A percentile compares a stretch with the other conserved stretches of the same genome.
Conservation (phyloP, 2,888 invertebrate genomes). For the Lapara coniferarum region DNA sequence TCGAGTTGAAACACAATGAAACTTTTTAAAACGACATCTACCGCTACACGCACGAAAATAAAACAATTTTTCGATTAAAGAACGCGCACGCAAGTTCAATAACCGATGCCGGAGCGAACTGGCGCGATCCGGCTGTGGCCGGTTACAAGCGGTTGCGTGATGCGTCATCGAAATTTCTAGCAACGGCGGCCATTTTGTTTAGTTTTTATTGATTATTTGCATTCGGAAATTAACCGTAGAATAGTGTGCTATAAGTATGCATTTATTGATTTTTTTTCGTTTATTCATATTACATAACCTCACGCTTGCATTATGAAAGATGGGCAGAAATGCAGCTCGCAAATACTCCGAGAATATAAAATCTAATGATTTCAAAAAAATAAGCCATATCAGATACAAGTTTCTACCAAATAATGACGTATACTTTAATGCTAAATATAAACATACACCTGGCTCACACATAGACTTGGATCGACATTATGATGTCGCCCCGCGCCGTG, state of each 20-base stretch:
- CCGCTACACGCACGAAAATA: conserved; percentile 12
- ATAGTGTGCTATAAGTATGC: neutral
- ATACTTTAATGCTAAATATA: too few relatives aligned
- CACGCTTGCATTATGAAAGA: too few relatives aligned
- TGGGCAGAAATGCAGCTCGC: too few relatives aligned
- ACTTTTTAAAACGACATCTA: conserved; percentile 14
- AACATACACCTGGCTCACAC: too few relatives aligned
- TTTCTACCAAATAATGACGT: too few relatives aligned
- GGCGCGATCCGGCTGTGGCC: conserved; percentile 41
- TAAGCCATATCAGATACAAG: too few relatives aligned
- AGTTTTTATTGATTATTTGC: conserved; percentile 19
- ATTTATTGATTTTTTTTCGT: too few relatives aligned
- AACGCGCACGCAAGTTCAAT: conserved; percentile 37
- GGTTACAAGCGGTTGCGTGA: conserved; percentile 35
- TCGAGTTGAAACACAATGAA: neutral
- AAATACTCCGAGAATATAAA: too few relatives aligned
- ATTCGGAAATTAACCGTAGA: conserved; percentile 6
- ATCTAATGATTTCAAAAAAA: too few relatives aligned
- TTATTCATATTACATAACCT: too few relatives aligned
- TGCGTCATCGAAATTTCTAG: conserved; percentile 28
- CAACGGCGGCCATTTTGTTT: conserved; percentile 24
- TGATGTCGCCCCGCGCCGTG: too few relatives aligned
- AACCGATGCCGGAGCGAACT: conserved; percentile 45
- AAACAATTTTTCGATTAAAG: conserved; percentile 18
- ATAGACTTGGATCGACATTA: too few relatives aligned